A percentile compares a stretch with the other conserved stretches of the same genome.
These are phyloP conservation scores for Mesorhabditis sp. DNA, from an alignment of 2,888 invertebrate species.

Conservation along the genomic window DNA sequence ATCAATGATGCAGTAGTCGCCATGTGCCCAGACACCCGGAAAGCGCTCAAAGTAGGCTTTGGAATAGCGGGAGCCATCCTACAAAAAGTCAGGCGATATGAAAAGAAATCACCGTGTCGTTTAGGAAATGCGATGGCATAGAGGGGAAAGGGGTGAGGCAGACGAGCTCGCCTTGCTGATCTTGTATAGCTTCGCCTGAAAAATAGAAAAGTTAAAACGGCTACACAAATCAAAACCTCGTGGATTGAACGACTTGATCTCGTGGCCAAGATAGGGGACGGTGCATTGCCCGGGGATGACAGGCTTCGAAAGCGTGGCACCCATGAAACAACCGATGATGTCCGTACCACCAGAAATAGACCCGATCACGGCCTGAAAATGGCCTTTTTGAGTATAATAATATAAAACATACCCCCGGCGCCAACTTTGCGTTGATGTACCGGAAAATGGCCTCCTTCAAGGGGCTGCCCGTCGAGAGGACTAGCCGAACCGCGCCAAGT, in stretches of 20 bases:
- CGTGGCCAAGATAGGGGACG: conserved; percentile 63
- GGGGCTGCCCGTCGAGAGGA: conserved; percentile 61
- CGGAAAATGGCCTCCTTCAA: conserved; percentile 64
- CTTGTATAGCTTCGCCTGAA: conserved; percentile 61
- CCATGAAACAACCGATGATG: conserved; percentile 66
- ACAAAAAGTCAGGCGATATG: neutral
- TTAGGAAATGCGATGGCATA: conserved; percentile 66
- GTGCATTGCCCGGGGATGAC: conserved; percentile 66
- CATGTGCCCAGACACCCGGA: conserved; percentile 65
- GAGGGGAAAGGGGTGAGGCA: conserved; percentile 65
- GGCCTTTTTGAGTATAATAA: neutral
- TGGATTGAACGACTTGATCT: conserved; percentile 62
- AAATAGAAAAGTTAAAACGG: neutral
- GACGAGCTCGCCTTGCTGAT: conserved; percentile 65
- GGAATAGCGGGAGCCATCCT: conserved; percentile 27
- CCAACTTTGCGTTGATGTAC: conserved; percentile 65
- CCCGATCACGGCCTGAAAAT: conserved; percentile 42
- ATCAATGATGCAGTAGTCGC: conserved; percentile 64
- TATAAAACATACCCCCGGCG: conserved; percentile 32
- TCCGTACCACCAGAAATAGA: conserved; percentile 64
- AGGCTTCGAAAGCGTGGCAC: conserved; percentile 63
- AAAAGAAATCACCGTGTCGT: conserved; percentile 52
- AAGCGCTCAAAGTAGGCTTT: conserved; percentile 40
- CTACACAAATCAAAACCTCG: conserved; percentile 51
- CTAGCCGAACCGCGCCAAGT: conserved; percentile 61